Percentiles rank a stretch among this genome's conserved stretches.
phyloP scores from a whole-genome alignment of 2,888 invertebrate genomes.

The Drosophila kanekoi region DNA sequence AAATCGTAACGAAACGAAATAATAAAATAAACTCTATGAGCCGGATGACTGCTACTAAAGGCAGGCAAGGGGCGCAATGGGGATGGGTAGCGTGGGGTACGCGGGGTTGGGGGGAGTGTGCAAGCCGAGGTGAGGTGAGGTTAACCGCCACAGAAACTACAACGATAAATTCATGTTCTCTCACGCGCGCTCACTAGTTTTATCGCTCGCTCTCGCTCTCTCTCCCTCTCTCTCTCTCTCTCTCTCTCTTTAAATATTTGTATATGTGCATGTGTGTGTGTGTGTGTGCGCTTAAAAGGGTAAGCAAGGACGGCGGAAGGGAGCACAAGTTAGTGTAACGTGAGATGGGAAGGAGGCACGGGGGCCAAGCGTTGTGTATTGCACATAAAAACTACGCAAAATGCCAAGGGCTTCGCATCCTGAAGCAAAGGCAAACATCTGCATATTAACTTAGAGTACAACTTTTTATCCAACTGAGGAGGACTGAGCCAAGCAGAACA shows the following conservation, averaged over 20 bases:
- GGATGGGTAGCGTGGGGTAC: background rate
- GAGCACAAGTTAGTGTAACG: conserved; percentile 13
- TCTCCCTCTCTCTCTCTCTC: conserved; percentile 14
- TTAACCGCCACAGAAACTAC: conserved; percentile 63
- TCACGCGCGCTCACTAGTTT: conserved; percentile 20
- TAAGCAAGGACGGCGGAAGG: conserved; percentile 53
- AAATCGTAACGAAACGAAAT: conserved; percentile 81
- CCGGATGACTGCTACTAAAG: conserved; percentile 59
- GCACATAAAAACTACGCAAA: conserved; percentile 40
- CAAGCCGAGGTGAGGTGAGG: conserved; percentile 55
- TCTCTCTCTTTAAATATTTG: conserved; percentile 9
- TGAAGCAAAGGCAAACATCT: conserved; percentile 28
- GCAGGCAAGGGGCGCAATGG: conserved; percentile 10
- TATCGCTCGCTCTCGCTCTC: conserved; percentile 3
- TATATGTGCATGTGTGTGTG: conserved; percentile 13
- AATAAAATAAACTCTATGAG: conserved; percentile 76
- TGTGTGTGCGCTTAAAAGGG: conserved; percentile 39
- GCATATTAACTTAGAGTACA: conserved; percentile 23
- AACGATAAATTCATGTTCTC: conserved; percentile 72
- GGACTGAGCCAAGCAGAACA: conserved; percentile 1
- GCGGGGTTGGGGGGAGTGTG: background rate
- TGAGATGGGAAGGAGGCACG: background rate
- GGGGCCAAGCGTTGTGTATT: background rate
- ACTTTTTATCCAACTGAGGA: conserved; percentile 12
- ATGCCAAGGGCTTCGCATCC: conserved; percentile 60